Base-by-base conservation (phyloP, 1,140 invertebrate species). In the Polyergus mexicanus region DNA sequence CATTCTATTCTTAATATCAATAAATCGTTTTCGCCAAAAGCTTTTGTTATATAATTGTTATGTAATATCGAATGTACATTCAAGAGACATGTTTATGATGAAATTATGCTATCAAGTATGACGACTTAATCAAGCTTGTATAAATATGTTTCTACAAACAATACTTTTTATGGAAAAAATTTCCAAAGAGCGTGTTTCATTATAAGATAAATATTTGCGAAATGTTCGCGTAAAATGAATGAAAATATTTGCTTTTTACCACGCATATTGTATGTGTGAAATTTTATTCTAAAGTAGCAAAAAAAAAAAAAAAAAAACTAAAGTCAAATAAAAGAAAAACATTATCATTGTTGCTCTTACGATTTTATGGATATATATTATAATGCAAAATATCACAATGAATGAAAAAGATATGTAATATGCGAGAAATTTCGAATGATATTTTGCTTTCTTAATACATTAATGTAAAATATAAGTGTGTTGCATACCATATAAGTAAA, bases 131-230 rank as follows among this genome's bases (percentile, higher is more conserved):
- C 11, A 25, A 68, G n/a, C 8, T 47, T 47, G 6, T 19, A 32
- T 4, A 47, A 13, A 6, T 51, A 13, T 19, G 19, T 72, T 54
- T 35, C 4, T 54, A 32, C 19, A 4, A 72, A 54, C 7, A 2
- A 54, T 13, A 22, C 11, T 6, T 54, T 51, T 71, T 35, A 32
- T 35, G 11, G 28, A 54, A 54, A 56, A 72, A 72, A 13, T 35
- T 54, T 2, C 16, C 5, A 32, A 4, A 32, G 2, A n/a, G 28
- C 6, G n/a, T 4, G 11, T 72, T 72, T 71, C 56, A 19, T 72
- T 72, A 54, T 54, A 8, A 28, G 19, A 35, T 22, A 72, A 72
- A 72, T 72, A 19, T 72, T 72, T 72, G 28, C 28, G 0, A 19
- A 69, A 28, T 41, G 25, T 47, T 69, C 25, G 16, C 8, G 32